Base-by-base conservation (phyloP, 2,113 vertebrate species). In the Strigops habroptila region DNA sequence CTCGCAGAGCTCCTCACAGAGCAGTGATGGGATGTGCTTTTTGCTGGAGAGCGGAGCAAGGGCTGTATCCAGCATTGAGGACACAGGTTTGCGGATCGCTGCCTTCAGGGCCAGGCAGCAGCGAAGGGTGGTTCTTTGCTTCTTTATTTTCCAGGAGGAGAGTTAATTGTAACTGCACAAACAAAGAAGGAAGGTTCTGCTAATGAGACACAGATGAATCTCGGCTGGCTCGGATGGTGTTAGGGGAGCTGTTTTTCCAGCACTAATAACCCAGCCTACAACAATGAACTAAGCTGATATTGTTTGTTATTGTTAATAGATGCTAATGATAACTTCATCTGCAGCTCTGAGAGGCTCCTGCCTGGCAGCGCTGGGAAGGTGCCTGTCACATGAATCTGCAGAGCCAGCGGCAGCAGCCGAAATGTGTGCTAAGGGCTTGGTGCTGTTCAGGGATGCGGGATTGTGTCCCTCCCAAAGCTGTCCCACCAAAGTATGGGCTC, bases 201-300 rank as follows among this genome's bases (percentile, higher is more conserved):
- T 95, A 94, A 93, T 52, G 92, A 95, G 96, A 91, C 95, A 11
- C 88, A 44, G 95, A 94, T 55, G 92, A 52, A 96, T 93, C 90
- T 89, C 15, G 2, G 52, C 81, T 41, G 92, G 86, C 84, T 91
- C 37, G 0, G 6, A 43, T 65, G 86, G 84, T 68, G 96, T 44
- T 90, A 16, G 14, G 96, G 96, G 95, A 95, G 87, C 85, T 85
- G 91, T 75, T 93, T 82, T 37, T 91, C 77, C 90, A 76, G 88
- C 90, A 8, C 78, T 89, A 82, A 90, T 39, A 82, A 76, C 76
- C 74, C 91, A 94, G 84, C 85, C 95, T 55, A 22, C 62, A 74
- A 41, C 91, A 79, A 51, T 1, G 57, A 82, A 31, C 0, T 3
- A 6, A 31, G 57, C 86, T 69, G 93, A 46, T 33, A 5, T 10